Conservation (phyloP, 2,888 invertebrate genomes). For the Strigamia crassipes region DNA sequence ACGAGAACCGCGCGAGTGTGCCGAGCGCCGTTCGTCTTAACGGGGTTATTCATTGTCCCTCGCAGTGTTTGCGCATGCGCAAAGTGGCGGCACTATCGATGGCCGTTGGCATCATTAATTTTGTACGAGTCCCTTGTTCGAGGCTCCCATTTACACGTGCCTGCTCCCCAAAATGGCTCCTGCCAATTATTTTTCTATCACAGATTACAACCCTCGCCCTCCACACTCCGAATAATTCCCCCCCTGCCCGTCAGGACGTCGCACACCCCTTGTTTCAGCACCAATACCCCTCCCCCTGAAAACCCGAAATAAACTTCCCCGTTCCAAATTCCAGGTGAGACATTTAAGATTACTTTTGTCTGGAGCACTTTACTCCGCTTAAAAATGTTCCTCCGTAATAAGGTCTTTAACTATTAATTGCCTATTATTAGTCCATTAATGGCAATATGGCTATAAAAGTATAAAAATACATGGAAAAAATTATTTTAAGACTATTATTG, state of each 20-base stretch:
- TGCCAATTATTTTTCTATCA: conserved; percentile 13
- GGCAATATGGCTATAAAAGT: conserved; percentile 44
- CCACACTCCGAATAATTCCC: neutral
- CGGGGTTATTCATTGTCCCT: conserved; percentile 10
- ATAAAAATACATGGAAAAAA: conserved; percentile 22
- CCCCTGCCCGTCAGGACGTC: neutral
- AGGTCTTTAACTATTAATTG: conserved; percentile 48
- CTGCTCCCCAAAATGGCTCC: conserved; percentile 13
- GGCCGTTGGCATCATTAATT: conserved; percentile 27
- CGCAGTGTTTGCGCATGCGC: conserved; percentile 22
- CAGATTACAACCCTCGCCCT: conserved; percentile 12
- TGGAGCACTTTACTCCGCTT: neutral
- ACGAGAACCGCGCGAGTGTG: neutral
- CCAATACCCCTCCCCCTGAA: neutral
- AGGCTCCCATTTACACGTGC: conserved; percentile 35
- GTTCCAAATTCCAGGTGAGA: conserved; percentile 30
- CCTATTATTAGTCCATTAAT: conserved; percentile 43
- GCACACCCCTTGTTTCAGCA: neutral
- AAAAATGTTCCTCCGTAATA: neutral
- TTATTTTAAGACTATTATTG: neutral
- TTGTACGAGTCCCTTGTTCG: conserved; percentile 21
- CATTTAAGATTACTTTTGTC: conserved; percentile 15
- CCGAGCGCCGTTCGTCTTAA: neutral
- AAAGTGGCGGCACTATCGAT: conserved; percentile 30
- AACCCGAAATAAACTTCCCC: neutral